Conservation (phyloP, 1,140 invertebrate genomes). For the Magallana angulata region DNA sequence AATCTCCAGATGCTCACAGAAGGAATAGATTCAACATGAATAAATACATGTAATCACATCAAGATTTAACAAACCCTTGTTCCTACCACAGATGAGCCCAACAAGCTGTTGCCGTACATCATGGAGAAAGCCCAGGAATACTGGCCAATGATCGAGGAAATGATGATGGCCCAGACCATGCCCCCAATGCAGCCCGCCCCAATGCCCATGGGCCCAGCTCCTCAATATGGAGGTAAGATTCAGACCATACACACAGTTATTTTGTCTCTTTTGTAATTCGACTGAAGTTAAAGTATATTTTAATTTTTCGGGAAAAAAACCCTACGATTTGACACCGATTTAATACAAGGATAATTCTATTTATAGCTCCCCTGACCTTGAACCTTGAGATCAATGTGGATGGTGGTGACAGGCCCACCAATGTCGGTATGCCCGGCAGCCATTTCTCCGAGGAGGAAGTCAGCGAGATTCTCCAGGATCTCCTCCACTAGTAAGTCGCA, state of each 20-base stretch:
- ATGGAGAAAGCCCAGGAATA: slow-evolving; percentile 23
- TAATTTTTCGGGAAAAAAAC: too few species aligned
- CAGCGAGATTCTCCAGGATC: slow-evolving; percentile 42
- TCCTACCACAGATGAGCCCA: slow-evolving; percentile 18
- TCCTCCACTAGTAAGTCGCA: slow-evolving; percentile 45
- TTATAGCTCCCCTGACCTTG: slow-evolving; percentile 41
- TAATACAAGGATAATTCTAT: not conserved
- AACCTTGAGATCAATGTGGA: slow-evolving; percentile 51
- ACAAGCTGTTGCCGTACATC: slow-evolving; percentile 23
- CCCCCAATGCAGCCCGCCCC: not conserved
- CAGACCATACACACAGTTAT: too few species aligned
- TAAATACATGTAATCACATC: too few species aligned
- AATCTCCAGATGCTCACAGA: too few species aligned
- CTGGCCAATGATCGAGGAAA: slow-evolving; percentile 16
- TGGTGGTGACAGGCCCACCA: slow-evolving; percentile 41
- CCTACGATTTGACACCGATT: too few species aligned
- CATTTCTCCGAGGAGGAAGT: slow-evolving; percentile 43
- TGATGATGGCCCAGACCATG: slow-evolving; percentile 21
- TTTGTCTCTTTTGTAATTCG: too few species aligned
- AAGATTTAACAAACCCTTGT: not conserved
- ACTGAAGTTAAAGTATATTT: too few species aligned
- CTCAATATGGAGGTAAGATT: not conserved
- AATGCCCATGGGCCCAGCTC: slow-evolving; percentile 6
- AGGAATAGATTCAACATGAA: too few species aligned
- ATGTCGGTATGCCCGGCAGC: slow-evolving; percentile 8